Conservation (phyloP, 2,797 vertebrate species). For the Halcyon chelicuti region DNA sequence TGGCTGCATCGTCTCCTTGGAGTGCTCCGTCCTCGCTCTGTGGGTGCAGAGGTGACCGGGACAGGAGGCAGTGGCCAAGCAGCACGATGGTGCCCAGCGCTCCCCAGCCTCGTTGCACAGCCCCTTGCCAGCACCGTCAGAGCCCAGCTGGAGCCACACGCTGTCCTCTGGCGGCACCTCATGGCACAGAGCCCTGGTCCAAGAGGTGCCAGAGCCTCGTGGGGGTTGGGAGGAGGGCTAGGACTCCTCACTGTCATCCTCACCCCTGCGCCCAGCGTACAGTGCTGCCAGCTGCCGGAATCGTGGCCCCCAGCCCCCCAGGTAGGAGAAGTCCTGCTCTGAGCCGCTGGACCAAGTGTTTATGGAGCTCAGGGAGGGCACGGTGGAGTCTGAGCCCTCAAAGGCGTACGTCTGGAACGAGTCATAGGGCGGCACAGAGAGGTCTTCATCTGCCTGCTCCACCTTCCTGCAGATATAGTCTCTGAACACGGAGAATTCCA, state of each 20-base stretch:
- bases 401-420: constrained; percentile 99
- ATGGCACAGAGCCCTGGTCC: rapidly evolving
- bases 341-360: constrained; percentile 92
- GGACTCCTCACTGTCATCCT: constrained; percentile 87
- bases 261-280: constrained; percentile 87
- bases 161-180: neutral
- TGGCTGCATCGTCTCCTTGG: neutral
- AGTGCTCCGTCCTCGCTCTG: neutral
- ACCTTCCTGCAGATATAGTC: constrained; percentile 97
- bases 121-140: rapidly evolving
- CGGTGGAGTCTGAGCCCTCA: constrained; percentile 91
- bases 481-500: constrained; percentile 94
- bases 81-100: rapidly evolving
- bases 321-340: constrained; percentile 97
- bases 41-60: rapidly evolving
- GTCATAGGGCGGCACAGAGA: constrained; percentile 96
- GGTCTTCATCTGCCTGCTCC: constrained; percentile 92
- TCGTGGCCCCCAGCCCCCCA: constrained; percentile 94
- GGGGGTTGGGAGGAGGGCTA: constrained; percentile 74
- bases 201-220: rapidly evolving
- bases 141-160: rapidly evolving
- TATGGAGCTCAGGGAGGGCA: constrained; percentile 96
- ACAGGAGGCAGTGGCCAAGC: neutral
- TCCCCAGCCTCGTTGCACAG: rapidly evolving
- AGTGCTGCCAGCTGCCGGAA: constrained; percentile 95